phyloP scores from a whole-genome alignment of 2,113 vertebrate species.

The Chionodraco myersi region DNA sequence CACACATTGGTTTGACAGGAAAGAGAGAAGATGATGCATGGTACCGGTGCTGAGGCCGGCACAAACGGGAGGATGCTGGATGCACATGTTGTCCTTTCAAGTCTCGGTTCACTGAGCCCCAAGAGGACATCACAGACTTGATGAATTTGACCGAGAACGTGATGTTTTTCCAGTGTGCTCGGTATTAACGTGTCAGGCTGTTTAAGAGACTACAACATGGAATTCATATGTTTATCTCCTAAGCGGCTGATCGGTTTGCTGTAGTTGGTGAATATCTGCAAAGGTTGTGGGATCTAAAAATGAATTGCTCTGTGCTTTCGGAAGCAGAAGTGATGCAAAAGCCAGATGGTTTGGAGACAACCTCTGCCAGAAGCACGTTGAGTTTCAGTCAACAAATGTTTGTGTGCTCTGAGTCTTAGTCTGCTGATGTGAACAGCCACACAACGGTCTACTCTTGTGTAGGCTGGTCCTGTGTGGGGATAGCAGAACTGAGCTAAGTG shows the following conservation, averaged over 20 bases:
- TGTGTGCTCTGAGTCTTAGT: slow-evolving; percentile 29
- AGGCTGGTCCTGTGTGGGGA: not conserved
- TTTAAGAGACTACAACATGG: slow-evolving; percentile 9
- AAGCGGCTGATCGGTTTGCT: slow-evolving; percentile 5
- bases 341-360: slow-evolving; percentile 48
- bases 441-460: slow-evolving; percentile 7
- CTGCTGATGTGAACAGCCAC: not conserved
- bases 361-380: slow-evolving; percentile 23
- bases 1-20: not conserved
- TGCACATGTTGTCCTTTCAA: slow-evolving; percentile 1
- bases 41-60: not conserved
- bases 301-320: slow-evolving; percentile 23
- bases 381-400: slow-evolving; percentile 43
- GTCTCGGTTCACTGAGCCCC: not conserved
- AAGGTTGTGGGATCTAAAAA: not conserved
- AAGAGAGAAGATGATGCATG: not conserved
- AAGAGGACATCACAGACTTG: not conserved
- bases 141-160: slow-evolving; percentile 13
- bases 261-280: slow-evolving; percentile 7
- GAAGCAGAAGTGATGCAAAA: slow-evolving; percentile 44
- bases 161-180: not conserved
- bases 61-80: not conserved
- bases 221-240: slow-evolving; percentile 14
- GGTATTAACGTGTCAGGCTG: slow-evolving; percentile 16
- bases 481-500: not conserved